A percentile compares a stretch with the other conserved stretches of the same genome.
Evolutionary conservation across 2,888 invertebrate species (phyloP).

Genomic region (Ophion obscuratus): DNA sequence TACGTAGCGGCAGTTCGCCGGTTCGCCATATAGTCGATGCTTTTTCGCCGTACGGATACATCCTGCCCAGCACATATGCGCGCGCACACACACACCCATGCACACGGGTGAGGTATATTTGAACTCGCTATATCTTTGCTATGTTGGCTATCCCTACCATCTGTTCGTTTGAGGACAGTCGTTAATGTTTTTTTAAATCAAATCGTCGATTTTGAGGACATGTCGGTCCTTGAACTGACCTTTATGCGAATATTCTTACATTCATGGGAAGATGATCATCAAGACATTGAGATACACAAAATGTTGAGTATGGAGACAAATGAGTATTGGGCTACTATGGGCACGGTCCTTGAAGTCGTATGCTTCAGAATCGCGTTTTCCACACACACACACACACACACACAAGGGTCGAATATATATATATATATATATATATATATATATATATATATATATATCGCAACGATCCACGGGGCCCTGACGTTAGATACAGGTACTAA

Average conservation of each 20-base stretch:
- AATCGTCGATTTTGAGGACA: background rate
- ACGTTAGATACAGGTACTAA: conserved; percentile 61
- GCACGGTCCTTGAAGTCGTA: background rate
- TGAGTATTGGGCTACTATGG: background rate
- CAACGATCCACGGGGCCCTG: conserved; percentile 3
- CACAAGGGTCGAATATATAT: too few species aligned
- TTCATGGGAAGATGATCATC: background rate
- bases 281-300: background rate
- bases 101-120: background rate
- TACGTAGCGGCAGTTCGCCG: conserved; percentile 45
- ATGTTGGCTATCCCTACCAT: background rate
- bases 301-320: conserved; percentile 5
- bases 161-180: background rate
- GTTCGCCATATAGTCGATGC: conserved; percentile 18
- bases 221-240: background rate
- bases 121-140: background rate
- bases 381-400: too few species aligned
- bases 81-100: background rate
- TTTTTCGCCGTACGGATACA: conserved; percentile 25
- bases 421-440: background rate
- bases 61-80: conserved; percentile 3
- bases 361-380: background rate
- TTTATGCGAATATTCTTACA: background rate
- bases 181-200: background rate
- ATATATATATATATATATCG: background rate